These are phyloP conservation scores for Dryobates pubescens DNA, from an alignment of 2,797 vertebrate genomes.

Conservation along the genomic window DNA sequence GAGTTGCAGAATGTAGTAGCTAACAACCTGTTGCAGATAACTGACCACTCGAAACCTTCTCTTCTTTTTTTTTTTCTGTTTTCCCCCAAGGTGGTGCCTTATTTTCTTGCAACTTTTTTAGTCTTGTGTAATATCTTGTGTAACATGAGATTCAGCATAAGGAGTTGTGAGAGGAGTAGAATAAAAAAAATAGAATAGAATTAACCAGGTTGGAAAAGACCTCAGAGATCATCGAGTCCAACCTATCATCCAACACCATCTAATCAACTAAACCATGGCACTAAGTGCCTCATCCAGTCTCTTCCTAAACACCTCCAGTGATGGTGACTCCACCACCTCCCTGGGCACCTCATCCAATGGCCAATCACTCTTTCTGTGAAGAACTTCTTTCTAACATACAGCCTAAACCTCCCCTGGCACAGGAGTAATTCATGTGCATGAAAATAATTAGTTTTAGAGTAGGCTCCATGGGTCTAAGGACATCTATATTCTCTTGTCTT, in stretches of 20 bases:
- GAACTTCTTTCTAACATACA: too few species aligned
- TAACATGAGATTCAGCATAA: not conserved
- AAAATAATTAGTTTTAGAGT: not conserved
- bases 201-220: too few species aligned
- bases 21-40: not conserved
- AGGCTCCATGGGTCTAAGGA: not conserved
- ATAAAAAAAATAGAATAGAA: too few species aligned
- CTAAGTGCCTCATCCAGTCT: too few species aligned
- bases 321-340: too few species aligned
- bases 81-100: not conserved
- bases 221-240: too few species aligned
- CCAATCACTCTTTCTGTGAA: too few species aligned
- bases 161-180: not conserved
- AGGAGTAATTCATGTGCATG: not conserved
- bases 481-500: not conserved
- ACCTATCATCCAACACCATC: too few species aligned
- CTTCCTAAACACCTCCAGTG: too few species aligned
- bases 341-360: too few species aligned
- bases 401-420: too few species aligned
- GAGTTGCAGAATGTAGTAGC: not conserved
- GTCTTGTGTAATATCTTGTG: not conserved
- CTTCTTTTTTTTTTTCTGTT: not conserved
- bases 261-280: too few species aligned
- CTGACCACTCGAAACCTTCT: not conserved
- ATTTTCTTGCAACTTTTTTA: not conserved